Percentiles rank a stretch among this genome's conserved stretches.
phyloP scores from a whole-genome alignment of 1,140 invertebrate genomes.

The Aphis craccivora region DNA sequence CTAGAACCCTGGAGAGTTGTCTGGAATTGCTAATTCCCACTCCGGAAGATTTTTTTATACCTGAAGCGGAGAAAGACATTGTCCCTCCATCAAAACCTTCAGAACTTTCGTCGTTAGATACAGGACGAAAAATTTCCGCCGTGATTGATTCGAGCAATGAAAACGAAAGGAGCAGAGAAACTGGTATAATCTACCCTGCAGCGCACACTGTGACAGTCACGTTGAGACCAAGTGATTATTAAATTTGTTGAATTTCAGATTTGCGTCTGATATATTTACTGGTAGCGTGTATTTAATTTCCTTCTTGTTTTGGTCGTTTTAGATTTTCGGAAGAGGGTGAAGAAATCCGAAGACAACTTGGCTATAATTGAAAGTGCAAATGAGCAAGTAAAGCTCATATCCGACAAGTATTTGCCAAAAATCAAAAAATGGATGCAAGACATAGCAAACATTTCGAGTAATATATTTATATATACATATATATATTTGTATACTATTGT shows the following conservation, averaged over 20 bases:
- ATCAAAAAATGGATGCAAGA: conserved; percentile 63
- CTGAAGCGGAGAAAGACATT: conserved; percentile 41
- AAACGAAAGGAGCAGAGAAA: background rate
- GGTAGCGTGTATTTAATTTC: background rate
- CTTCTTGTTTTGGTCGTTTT: background rate
- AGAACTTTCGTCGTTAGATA: background rate
- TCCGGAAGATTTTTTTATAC: conserved; percentile 62
- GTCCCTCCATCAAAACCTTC: background rate
- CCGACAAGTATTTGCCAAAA: conserved; percentile 62
- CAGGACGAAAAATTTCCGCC: background rate
- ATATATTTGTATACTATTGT: background rate
- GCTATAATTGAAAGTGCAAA: conserved; percentile 62
- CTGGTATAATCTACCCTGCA: background rate
- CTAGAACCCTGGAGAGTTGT: conserved; percentile 62
- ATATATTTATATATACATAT: conserved; percentile 19
- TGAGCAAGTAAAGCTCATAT: conserved; percentile 61
- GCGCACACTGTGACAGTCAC: background rate
- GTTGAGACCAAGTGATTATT: background rate
- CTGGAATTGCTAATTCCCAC: conserved; percentile 62
- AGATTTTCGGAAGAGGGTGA: conserved; percentile 58
- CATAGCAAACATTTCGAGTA: conserved; percentile 56
- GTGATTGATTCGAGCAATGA: background rate
- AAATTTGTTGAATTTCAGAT: background rate
- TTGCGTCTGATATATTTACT: background rate
- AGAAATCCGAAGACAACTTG: conserved; percentile 62